Conservation (phyloP, 2,888 invertebrate genomes). For the Caprella mutica region DNA sequence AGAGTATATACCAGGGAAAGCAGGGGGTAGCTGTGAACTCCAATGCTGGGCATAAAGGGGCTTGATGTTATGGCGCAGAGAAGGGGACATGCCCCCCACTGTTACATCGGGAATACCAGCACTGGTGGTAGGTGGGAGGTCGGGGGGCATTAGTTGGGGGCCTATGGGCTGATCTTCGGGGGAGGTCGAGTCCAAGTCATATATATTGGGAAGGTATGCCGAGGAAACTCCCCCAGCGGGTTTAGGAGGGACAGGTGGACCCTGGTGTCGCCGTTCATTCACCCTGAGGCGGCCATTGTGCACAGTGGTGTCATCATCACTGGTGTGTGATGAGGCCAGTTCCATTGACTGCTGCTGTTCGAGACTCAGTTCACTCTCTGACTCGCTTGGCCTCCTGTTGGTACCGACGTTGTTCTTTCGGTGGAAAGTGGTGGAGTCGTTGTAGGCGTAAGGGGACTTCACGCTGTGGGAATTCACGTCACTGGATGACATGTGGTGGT, state of each 20-base stretch:
- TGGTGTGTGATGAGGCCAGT: conserved; percentile 87
- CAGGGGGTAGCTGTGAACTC: conserved; percentile 50
- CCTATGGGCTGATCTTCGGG: conserved; percentile 17
- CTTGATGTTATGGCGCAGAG: conserved; percentile 56
- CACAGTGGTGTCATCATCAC: conserved; percentile 61
- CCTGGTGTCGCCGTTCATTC: conserved; percentile 18
- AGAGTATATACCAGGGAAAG: conserved; percentile 30
- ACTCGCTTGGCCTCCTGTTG: conserved; percentile 23
- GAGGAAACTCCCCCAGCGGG: too few species aligned
- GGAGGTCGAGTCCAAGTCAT: conserved; percentile 36
- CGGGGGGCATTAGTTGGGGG: conserved; percentile 18
- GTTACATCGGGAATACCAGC: conserved; percentile 6
- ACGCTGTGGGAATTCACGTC: conserved; percentile 31
- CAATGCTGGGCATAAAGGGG: conserved; percentile 55
- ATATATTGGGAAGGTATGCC: conserved; percentile 51
- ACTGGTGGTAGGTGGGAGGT: conserved; percentile 11
- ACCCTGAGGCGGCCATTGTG: conserved; percentile 28
- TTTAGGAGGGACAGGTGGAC: conserved; percentile 38
- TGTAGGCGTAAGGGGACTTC: conserved; percentile 33
- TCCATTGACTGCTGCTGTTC: conserved; percentile 63
- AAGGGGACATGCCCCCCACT: conserved; percentile 36
- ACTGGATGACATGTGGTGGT: conserved; percentile 29
- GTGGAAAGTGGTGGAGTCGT: conserved; percentile 33
- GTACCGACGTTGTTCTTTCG: too few species aligned
- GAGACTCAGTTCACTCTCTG: conserved; percentile 33